Evolutionary conservation across 2,888 invertebrate genomes (phyloP).

Genomic region (Ferdinandea cuprea): DNA sequence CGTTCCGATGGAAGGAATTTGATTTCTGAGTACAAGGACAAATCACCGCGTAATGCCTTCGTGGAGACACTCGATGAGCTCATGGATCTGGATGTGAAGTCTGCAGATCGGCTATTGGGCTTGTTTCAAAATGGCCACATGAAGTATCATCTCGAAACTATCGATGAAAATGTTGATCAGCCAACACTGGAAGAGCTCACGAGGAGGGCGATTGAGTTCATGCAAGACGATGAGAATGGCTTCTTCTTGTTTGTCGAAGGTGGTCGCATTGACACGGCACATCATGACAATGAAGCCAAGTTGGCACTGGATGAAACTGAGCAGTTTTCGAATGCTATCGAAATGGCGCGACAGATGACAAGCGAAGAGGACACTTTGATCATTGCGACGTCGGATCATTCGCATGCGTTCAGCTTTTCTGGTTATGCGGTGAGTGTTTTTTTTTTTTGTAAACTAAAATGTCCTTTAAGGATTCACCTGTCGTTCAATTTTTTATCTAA

Average conservation of each 20-base stretch:
- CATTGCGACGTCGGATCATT: conserved; percentile 92
- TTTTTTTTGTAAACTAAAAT: background rate
- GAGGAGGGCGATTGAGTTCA: conserved; percentile 88
- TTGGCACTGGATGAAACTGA: conserved; percentile 83
- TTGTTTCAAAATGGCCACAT: conserved; percentile 87
- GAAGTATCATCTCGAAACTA: conserved; percentile 89
- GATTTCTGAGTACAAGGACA: conserved; percentile 89
- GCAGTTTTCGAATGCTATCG: conserved; percentile 89
- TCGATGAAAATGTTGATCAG: conserved; percentile 84
- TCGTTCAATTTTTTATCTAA: too few species aligned
- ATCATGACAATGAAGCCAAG: conserved; percentile 80
- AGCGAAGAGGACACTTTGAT: conserved; percentile 89
- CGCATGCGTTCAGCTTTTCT: conserved; percentile 89
- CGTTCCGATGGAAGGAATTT: conserved; percentile 87
- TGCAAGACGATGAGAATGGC: conserved; percentile 87
- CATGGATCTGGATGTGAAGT: conserved; percentile 81
- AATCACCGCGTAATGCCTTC: conserved; percentile 82
- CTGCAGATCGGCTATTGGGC: conserved; percentile 86
- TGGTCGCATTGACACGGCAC: conserved; percentile 82
- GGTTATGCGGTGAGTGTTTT: conserved; percentile 86
- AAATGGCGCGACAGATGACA: conserved; percentile 86
- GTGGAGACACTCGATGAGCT: conserved; percentile 84
- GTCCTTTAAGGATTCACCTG: too few species aligned
- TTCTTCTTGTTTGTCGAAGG: conserved; percentile 92
- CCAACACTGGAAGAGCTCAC: conserved; percentile 93